phyloP scores from a whole-genome alignment of 2,113 vertebrate genomes.

The Neodon shergylaensis region DNA sequence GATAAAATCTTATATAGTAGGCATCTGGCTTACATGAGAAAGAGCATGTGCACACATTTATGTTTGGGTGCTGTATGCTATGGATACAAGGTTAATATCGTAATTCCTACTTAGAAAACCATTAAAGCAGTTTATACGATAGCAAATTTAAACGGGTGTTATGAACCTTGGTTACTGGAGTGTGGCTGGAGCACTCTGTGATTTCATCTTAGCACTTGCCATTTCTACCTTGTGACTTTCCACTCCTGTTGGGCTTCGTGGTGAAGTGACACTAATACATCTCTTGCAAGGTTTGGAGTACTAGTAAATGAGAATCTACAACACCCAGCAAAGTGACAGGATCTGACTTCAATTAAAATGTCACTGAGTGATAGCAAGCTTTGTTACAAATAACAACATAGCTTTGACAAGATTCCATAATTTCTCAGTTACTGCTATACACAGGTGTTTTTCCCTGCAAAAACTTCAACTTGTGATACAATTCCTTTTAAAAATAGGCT shows the following conservation, averaged over 20 bases:
- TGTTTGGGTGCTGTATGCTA: background rate
- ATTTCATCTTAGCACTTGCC: background rate
- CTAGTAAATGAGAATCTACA: constrained; percentile 13
- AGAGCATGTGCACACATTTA: background rate
- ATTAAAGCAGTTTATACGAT: background rate
- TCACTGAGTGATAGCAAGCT: background rate
- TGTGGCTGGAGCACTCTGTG: background rate
- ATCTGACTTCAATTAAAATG: background rate
- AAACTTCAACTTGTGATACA: constrained; percentile 5
- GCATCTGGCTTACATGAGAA: background rate
- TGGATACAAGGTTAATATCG: background rate
- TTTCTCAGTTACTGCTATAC: constrained; percentile 2
- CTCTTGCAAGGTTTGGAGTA: constrained; percentile 4
- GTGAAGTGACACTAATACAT: background rate
- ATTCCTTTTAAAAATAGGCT: background rate
- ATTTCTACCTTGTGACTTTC: constrained; percentile 2
- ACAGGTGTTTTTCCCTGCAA: constrained; percentile 9
- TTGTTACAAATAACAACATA: background rate
- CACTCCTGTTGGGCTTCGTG: background rate
- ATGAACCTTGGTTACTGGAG: background rate
- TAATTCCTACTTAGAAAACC: background rate
- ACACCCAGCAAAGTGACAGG: background rate
- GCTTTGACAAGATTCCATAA: background rate
- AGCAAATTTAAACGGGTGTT: background rate
- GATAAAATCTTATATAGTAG: background rate